phyloP scores from a whole-genome alignment of 1,140 invertebrate species.

The Tenebrio molitor region DNA sequence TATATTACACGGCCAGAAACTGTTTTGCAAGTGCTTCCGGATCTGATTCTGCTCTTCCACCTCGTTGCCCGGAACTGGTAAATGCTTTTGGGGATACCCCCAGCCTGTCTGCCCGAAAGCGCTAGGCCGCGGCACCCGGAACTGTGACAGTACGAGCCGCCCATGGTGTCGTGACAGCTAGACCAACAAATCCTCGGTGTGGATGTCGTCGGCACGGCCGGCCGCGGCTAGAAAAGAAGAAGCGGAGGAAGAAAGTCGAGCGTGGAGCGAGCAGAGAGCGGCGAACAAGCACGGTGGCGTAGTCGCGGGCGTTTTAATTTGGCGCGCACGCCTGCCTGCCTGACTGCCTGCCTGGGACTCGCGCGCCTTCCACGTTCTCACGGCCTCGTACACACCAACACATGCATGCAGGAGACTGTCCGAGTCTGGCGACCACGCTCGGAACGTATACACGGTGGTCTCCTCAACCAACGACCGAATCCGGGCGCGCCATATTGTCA shows the following conservation, averaged over 20 bases:
- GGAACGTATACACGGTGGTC: neutral
- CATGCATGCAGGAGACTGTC: slow-evolving; percentile 36
- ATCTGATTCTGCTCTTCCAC: too few relatives aligned
- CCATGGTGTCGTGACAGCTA: slow-evolving; percentile 18
- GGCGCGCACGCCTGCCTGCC: slow-evolving; percentile 51
- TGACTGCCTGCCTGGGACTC: slow-evolving; percentile 55
- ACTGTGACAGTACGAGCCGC: neutral
- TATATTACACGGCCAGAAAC: too few relatives aligned
- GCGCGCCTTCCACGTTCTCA: slow-evolving; percentile 57
- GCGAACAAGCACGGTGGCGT: slow-evolving; percentile 24
- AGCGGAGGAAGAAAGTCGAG: slow-evolving; percentile 19
- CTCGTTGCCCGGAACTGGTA: too few relatives aligned
- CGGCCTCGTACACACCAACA: slow-evolving; percentile 57
- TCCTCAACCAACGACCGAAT: neutral
- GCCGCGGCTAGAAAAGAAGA: too few relatives aligned
- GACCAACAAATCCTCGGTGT: too few relatives aligned
- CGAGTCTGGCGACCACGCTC: slow-evolving; percentile 2
- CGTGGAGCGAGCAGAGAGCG: neutral
- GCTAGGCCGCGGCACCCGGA: neutral
- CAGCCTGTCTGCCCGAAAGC: neutral
- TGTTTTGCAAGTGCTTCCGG: too few relatives aligned
- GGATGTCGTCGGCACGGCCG: slow-evolving; percentile 13
- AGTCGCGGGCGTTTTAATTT: slow-evolving; percentile 47
- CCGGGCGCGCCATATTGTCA: too few relatives aligned
- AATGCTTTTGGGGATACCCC: too few relatives aligned